Conservation (phyloP, 92 coral and sea anemone species). For the Chrysogorgia sp. region DNA sequence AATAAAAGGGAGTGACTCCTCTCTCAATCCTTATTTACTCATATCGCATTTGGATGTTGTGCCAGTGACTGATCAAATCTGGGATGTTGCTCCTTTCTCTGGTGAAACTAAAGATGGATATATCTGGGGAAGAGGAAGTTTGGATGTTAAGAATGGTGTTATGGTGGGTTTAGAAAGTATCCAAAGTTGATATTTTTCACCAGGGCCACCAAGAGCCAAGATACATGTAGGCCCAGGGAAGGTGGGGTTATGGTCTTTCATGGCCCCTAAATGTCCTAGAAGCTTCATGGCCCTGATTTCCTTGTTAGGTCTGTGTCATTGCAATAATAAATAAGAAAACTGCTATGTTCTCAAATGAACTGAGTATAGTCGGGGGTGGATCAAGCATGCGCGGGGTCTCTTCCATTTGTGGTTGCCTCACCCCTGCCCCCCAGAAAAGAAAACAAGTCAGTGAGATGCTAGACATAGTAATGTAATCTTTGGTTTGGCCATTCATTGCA, state of each 20-base stretch:
- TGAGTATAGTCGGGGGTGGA: too few relatives aligned
- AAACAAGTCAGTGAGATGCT: too few relatives aligned
- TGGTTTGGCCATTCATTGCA: too few relatives aligned
- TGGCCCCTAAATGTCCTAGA: too few relatives aligned
- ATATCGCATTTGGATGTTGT: constrained; percentile 95
- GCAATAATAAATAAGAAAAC: background rate
- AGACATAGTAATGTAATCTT: too few relatives aligned
- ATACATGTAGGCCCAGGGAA: background rate
- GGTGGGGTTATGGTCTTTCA: too few relatives aligned
- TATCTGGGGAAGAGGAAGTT: constrained; percentile 91
- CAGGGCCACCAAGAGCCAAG: background rate
- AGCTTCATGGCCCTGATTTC: too few relatives aligned
- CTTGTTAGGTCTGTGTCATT: background rate
- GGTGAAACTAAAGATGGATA: constrained; percentile 83
- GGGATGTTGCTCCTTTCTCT: constrained; percentile 94
- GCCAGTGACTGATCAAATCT: constrained; percentile 84
- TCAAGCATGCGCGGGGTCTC: too few relatives aligned
- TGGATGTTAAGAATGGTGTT: constrained; percentile 93
- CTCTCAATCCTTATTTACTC: constrained; percentile 76
- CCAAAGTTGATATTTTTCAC: too few relatives aligned
- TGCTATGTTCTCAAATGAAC: background rate
- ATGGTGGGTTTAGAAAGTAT: constrained; percentile 75
- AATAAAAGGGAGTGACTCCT: constrained; percentile 68
- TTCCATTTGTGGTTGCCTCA: too few relatives aligned
- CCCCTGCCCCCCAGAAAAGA: too few relatives aligned